phyloP scores from a whole-genome alignment of 2,113 vertebrate species.

The Embiotoca jacksoni region DNA sequence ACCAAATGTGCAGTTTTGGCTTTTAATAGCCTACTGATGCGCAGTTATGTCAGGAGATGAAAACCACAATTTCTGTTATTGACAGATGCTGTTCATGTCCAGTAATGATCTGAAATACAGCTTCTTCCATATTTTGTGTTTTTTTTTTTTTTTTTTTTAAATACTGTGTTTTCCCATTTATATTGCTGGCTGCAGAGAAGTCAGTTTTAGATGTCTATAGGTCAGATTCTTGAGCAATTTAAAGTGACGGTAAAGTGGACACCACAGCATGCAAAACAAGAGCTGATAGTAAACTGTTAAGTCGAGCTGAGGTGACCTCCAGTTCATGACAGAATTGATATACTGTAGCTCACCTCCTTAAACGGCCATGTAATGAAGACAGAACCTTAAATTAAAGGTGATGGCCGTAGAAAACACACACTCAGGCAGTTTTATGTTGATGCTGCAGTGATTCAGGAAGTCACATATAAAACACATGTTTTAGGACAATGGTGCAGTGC shows the following conservation, averaged over 20 bases:
- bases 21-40: too few species aligned
- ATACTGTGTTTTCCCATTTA: background rate
- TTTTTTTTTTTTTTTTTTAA: background rate
- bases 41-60: slow-evolving; percentile 11
- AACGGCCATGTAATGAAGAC: slow-evolving; percentile 53
- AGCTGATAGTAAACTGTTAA: slow-evolving; percentile 42
- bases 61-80: slow-evolving; percentile 17
- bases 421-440: slow-evolving; percentile 21
- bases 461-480: background rate
- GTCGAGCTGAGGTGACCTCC: slow-evolving; percentile 45
- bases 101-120: background rate
- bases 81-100: slow-evolving; percentile 37
- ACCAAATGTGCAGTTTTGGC: too few species aligned
- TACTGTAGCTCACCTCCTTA: slow-evolving; percentile 28
- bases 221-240: slow-evolving; percentile 1
- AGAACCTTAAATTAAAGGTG: slow-evolving; percentile 53
- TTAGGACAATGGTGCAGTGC: too few species aligned
- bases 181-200: slow-evolving; percentile 1
- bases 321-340: slow-evolving; percentile 64
- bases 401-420: slow-evolving; percentile 21
- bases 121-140: background rate
- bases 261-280: slow-evolving; percentile 30
- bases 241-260: slow-evolving; percentile 4
- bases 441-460: slow-evolving; percentile 1
- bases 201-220: slow-evolving; percentile 29